Evolutionary conservation across 2,113 vertebrate genomes (phyloP), one percentile per base, ranked within the genome.

Genomic region (Phaethornis superciliosus): DNA sequence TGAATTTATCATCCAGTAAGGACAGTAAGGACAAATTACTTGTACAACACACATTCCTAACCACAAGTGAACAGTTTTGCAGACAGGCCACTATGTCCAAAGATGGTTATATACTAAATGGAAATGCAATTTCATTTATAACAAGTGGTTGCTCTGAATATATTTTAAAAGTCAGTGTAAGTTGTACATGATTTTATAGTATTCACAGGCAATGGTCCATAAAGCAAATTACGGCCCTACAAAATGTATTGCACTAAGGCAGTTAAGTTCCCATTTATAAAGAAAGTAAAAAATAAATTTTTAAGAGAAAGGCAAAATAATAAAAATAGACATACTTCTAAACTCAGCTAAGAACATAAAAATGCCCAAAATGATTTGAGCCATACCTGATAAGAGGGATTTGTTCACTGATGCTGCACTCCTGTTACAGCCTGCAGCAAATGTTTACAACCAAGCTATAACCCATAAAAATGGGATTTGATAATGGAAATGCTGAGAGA

Each of bases 401-500:
- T 96, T 95, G 89, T 93, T 93, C 95, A 94, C 67, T 87, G 84
- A 96, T 91, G 89, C 75, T 92, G 78, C 81, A 88, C 59, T 96
- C 75, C 59, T 67, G 78, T 82, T 94, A 82, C 46, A 95, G 94
- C 84, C 84, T 88, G 70, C 67, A 96, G 94, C 42, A 6, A 94
- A 85, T 70, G 70, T 95, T 96, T 95, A 94, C 89, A 94, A 89
- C 74, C 55, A 79, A 87, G 83, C 78, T 89, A 69, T 94, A 96
- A 95, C 84, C 77, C 87, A 69, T 89, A 95, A 95, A 95, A 96
- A 93, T 44, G 51, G 64, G 71, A 94, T 90, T 96, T 94, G 87
- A 94, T 95, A 94, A 93, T 82, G 87, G 89, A 95, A 96, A 85
- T 77, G 81, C 81, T 76, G 59, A 95, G 59, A 89, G 42, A 88